Conservation (phyloP, 2,113 vertebrate genomes). For the Propithecus coquereli region DNA sequence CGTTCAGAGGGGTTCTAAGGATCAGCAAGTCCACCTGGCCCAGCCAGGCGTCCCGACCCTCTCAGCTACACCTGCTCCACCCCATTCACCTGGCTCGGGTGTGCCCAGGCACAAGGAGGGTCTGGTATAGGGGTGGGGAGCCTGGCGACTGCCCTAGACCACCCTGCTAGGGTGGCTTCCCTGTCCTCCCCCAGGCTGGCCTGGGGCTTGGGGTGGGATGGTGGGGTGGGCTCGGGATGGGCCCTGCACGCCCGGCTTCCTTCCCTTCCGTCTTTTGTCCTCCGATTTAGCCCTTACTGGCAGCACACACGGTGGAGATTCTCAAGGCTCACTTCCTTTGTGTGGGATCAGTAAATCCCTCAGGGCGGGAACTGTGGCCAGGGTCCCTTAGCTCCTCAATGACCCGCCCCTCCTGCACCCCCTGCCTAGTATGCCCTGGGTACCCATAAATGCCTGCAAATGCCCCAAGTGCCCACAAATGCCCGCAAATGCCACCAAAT, state of each 20-base stretch:
- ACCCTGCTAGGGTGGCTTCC: not conserved
- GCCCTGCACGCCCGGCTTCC: accelerated
- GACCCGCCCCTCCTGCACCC: not conserved
- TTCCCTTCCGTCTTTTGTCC: not conserved
- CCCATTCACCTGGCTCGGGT: not conserved
- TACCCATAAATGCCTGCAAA: not conserved
- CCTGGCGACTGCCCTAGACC: not conserved
- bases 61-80: not conserved
- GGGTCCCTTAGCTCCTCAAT: not conserved
- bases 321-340: not conserved
- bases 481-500: too few species aligned
- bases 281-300: accelerated
- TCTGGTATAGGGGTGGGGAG: not conserved
- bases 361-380: not conserved
- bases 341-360: not conserved
- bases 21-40: not conserved
- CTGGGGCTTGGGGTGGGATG: not conserved
- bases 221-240: not conserved
- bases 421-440: accelerated
- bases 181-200: not conserved
- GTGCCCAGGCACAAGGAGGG: too few species aligned
- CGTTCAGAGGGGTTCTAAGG: too few species aligned
- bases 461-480: too few species aligned
- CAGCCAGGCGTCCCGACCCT: accelerated
- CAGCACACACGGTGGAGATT: not conserved